Base-by-base conservation (phyloP, 2,888 invertebrate genomes). In the Caprella mutica region DNA sequence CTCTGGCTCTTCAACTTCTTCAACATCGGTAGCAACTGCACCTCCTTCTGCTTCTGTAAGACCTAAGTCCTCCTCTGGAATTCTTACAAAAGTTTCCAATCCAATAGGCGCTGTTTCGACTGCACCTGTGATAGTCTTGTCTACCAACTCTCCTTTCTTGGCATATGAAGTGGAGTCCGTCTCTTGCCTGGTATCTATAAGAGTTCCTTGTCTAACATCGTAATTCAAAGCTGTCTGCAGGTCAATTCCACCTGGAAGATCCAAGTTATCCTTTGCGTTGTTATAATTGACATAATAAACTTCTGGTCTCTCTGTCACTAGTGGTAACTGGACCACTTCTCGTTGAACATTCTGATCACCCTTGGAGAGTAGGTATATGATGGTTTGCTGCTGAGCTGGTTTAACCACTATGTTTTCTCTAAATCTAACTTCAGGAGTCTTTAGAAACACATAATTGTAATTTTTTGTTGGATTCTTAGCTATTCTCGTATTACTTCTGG, bases 271-370 rank as follows among this genome's bases (percentile, higher is more conserved):
- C 19, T 48, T 27, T 29, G 48, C 29, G 26, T 29, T 24, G 21
- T 48, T 48, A 12, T 48, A 48, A n/a, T 48, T 48, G 30, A 48
- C 19, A 21, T 48, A 48, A 30, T 48, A 48, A 12, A 48, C 48
- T 17, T 48, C 48, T 19, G 48, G 48, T n/a, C 48, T 48, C 8
- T 48, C 48, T 21, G 19, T 29, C 33, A 30, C 23, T 14, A 30
- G 19, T 1, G 27, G 48, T 24, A 48, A 48, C 21, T 48, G 48
- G 5, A 48, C 27, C 29, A 48, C 48, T 30, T 48, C 48, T 17
- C 48, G 29, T 4, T 27, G 48, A 29, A 48, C 30, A 24, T 30
- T 30, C 33, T 48, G 48, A 21, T 48, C 33, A 6, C 48, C 48
- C 33, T 30, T 27, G 12, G 48, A 27, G 6, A 48, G 27, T 5